A percentile compares a stretch with the other conserved stretches of the same genome.
phyloP scores from a whole-genome alignment of 2,113 vertebrate species.

The Anser brachyrhynchus region DNA sequence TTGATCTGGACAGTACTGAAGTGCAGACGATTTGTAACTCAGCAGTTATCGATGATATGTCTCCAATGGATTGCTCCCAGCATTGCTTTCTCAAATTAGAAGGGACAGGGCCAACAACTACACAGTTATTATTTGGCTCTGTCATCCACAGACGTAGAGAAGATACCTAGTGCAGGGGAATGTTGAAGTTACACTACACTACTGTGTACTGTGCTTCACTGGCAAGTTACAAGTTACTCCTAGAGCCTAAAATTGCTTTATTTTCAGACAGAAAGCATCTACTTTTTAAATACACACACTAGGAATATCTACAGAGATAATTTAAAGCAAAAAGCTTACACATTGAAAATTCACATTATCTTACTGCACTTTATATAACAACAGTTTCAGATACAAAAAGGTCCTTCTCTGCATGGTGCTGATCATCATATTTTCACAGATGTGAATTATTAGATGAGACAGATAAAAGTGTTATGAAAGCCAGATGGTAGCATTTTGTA shows the following conservation, averaged over 20 bases:
- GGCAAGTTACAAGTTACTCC: neutral
- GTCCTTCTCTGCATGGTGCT: neutral
- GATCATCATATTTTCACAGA: neutral
- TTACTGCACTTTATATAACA: neutral
- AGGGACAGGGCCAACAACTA: neutral
- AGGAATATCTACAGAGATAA: neutral
- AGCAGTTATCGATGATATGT: neutral
- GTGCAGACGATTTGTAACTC: neutral
- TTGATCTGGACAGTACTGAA: neutral
- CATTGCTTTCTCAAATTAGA: neutral
- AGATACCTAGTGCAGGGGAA: neutral
- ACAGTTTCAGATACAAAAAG: neutral
- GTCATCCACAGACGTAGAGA: neutral
- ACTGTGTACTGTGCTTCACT: neutral
- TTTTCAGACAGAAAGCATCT: neutral
- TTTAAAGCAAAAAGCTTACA: neutral
- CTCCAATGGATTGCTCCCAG: neutral
- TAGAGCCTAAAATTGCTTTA: neutral
- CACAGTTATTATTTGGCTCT: neutral
- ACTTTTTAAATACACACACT: too few species aligned
- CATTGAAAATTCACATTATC: neutral
- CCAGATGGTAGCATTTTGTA: neutral
- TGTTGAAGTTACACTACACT: neutral
- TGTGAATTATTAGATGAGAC: neutral
- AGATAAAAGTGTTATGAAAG: neutral